phyloP scores from a whole-genome alignment of 2,113 vertebrate genomes.

The Thalassoma bifasciatum region DNA sequence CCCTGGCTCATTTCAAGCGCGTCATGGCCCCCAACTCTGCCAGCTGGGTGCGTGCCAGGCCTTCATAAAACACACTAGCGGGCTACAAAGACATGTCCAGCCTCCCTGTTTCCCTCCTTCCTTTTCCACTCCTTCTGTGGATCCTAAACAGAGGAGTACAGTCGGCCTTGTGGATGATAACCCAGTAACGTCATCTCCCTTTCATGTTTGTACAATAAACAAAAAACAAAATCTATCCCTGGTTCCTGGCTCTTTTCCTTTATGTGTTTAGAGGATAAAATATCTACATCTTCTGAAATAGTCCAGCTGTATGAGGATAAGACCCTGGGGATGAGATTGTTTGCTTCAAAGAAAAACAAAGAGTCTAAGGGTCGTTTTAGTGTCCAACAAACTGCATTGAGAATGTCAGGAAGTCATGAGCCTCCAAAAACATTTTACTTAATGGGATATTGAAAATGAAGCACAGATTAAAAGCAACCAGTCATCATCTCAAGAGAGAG shows the following conservation, averaged over 20 bases:
- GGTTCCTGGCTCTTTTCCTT: too few relatives aligned
- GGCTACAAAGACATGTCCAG: constrained; percentile 55
- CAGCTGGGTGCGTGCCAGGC: constrained; percentile 75
- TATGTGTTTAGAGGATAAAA: constrained; percentile 7
- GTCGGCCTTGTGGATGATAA: constrained; percentile 43
- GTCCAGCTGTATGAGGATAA: constrained; percentile 1
- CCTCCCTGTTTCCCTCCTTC: constrained; percentile 41
- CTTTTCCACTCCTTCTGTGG: constrained; percentile 43
- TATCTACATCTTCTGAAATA: constrained; percentile 15
- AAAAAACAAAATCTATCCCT: neutral
- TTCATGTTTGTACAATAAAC: constrained; percentile 24
- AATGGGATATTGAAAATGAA: neutral
- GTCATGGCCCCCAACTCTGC: constrained; percentile 53
- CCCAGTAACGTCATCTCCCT: constrained; percentile 19
- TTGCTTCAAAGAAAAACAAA: neutral
- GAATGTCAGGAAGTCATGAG: constrained; percentile 1
- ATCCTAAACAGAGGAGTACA: constrained; percentile 28
- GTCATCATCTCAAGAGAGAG: neutral
- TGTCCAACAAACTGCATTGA: neutral
- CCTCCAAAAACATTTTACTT: neutral
- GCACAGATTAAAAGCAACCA: neutral
- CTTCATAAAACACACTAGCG: constrained; percentile 74
- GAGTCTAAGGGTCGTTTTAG: too few relatives aligned
- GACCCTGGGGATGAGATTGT: neutral
- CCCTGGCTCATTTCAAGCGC: constrained; percentile 39